Evolutionary conservation across 2,113 vertebrate species (phyloP).

Genomic region (Alethe castanea): DNA sequence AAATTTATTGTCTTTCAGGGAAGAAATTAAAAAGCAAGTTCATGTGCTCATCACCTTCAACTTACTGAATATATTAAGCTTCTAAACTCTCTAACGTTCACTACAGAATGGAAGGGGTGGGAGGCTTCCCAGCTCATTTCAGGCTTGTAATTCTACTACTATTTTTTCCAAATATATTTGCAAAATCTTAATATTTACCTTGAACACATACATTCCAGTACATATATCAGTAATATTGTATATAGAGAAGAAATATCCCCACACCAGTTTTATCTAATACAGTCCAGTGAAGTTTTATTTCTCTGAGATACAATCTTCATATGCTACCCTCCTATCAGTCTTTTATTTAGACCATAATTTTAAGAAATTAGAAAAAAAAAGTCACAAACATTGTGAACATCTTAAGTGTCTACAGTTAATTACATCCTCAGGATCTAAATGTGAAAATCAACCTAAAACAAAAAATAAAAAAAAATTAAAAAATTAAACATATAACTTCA

Average conservation of each 20-base stretch:
- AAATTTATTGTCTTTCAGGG: background rate
- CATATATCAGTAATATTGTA: background rate
- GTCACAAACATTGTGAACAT: background rate
- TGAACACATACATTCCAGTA: background rate
- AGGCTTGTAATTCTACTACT: background rate
- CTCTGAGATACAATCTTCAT: background rate
- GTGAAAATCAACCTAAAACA: background rate
- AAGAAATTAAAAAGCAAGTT: background rate
- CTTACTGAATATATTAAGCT: background rate
- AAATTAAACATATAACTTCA: background rate
- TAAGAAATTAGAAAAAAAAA: background rate
- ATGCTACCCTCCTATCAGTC: background rate
- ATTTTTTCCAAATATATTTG: background rate
- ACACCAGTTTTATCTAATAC: background rate
- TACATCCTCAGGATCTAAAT: background rate
- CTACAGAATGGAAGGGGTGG: background rate
- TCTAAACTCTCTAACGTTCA: background rate
- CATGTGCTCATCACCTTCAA: background rate
- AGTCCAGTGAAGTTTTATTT: background rate
- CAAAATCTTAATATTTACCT: background rate
- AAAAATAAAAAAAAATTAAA: background rate
- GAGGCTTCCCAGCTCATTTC: background rate
- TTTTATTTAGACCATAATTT: background rate
- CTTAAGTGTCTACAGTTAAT: background rate
- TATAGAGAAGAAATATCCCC: background rate